Base-by-base conservation (phyloP, 2,113 vertebrate genomes). In the Callipepla squamata region DNA sequence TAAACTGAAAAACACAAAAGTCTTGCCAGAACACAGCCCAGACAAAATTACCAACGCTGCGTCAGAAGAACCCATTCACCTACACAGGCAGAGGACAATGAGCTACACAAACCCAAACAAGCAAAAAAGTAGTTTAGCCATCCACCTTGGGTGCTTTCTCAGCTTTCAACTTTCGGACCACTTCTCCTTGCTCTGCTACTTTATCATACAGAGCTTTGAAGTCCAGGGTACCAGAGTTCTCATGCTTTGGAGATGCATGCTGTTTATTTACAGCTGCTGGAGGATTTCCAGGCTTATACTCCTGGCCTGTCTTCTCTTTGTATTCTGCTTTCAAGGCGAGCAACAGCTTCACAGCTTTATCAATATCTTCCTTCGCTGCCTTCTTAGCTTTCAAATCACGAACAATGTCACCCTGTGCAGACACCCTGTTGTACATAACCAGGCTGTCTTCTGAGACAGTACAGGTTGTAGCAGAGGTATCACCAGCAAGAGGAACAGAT, bases 281-380 rank as follows among this genome's bases (percentile, higher is more conserved):
- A 77, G 97, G 96, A 90, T 82, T 97, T 73, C 98, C 98, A 42
- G 98, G 98, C 68, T 98, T 99, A 93, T 99, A 99, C 7, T 99
- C 99, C 63, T 98, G 97, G 50, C 99, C 99, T 0, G 98, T 99
- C 92, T 98, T 97, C 94, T 98, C 97, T 89, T 99, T 99, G 88
- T 99, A 99, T 78, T 99, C 98, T 22, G 98, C 98, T 97, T 99
- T 99, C 57, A 99, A 96, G 40, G 97, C 96, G 85, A 99, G 96
- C 38, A 99, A 98, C 47, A 97, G 97, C 80, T 99, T 98, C 61
- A 99, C 98, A 9, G 99, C 99, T 32, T 97, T 96, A 80, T 99
- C 99, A 32, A 99, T 95, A 45, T 99, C 98, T n/a, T 99, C 98
- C 86, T 99, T 99, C 11, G 98, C 72, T 38, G 98, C 98, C 88